phyloP scores from a whole-genome alignment of 2,797 vertebrate genomes.

The Sebastes aleutianus region DNA sequence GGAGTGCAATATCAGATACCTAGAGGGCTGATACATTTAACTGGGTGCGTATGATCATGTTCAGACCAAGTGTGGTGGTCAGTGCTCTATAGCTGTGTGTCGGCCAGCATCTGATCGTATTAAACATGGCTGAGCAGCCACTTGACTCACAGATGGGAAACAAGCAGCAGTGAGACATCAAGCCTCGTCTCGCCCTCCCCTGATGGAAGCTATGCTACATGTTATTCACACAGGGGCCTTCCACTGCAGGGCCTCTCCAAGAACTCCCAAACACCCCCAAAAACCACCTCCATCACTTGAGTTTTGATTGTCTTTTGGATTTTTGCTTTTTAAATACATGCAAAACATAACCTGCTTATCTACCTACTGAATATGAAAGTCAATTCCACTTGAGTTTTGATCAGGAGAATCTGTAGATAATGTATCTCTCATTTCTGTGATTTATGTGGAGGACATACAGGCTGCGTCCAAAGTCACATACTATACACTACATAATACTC shows the following conservation, averaged over 20 bases:
- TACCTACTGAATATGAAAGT: background rate
- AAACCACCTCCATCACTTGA: background rate
- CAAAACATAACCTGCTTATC: background rate
- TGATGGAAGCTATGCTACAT: background rate
- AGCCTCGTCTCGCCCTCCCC: background rate
- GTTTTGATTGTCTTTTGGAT: background rate
- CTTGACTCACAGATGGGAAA: conserved; percentile 43
- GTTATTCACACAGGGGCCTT: background rate
- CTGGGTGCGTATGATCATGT: background rate
- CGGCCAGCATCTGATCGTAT: conserved; percentile 58
- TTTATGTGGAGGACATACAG: background rate
- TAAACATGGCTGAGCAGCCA: conserved; percentile 39
- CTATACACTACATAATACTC: too few species aligned
- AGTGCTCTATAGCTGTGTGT: conserved; percentile 15
- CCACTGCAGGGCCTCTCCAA: background rate
- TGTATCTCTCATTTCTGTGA: background rate
- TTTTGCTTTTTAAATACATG: background rate
- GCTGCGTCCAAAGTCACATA: too few species aligned
- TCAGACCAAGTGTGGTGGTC: conserved; percentile 3
- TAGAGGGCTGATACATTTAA: background rate
- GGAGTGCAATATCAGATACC: background rate
- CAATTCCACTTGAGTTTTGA: background rate
- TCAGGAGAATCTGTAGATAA: background rate
- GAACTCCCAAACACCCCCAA: background rate
- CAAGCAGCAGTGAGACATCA: conserved; percentile 7